Conservation (phyloP, 2,113 vertebrate genomes). For the Plecotus auritus region DNA sequence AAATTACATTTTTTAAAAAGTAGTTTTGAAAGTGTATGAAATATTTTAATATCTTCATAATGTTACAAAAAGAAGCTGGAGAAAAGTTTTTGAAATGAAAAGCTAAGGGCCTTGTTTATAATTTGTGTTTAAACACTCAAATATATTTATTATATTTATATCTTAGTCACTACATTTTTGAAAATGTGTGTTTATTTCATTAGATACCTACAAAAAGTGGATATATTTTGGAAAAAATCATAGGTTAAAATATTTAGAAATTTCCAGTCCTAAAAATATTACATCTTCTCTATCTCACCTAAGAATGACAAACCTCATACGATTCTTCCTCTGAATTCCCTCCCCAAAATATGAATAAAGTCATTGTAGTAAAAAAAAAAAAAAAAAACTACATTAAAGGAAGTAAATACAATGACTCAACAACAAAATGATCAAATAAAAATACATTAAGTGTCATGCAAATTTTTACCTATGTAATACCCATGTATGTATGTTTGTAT, state of each 20-base stretch:
- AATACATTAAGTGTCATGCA: not conserved
- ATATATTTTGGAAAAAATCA: not conserved
- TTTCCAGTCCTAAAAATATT: not conserved
- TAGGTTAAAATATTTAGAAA: not conserved
- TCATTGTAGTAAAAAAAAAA: not conserved
- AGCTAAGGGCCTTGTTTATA: not conserved
- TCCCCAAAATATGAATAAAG: not conserved
- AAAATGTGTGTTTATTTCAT: not conserved
- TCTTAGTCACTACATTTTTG: not conserved
- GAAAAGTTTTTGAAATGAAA: conserved; percentile 47
- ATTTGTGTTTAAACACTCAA: not conserved
- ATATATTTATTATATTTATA: not conserved
- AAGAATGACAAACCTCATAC: not conserved
- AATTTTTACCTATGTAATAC: not conserved
- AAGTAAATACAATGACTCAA: conserved; percentile 14
- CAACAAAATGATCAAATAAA: conserved; percentile 1
- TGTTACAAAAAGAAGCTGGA: conserved; percentile 48
- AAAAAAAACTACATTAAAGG: not conserved
- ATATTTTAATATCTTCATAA: conserved; percentile 64
- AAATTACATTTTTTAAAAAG: conserved; percentile 62
- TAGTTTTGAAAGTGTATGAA: conserved; percentile 56
- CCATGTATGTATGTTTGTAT: accelerated
- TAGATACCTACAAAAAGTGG: not conserved
- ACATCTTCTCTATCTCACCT: not conserved
- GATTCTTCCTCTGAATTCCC: not conserved